A percentile compares a stretch with the other conserved stretches of the same genome.
Conservation (phyloP, 2,888 invertebrate species). For the Meteorus colon region DNA sequence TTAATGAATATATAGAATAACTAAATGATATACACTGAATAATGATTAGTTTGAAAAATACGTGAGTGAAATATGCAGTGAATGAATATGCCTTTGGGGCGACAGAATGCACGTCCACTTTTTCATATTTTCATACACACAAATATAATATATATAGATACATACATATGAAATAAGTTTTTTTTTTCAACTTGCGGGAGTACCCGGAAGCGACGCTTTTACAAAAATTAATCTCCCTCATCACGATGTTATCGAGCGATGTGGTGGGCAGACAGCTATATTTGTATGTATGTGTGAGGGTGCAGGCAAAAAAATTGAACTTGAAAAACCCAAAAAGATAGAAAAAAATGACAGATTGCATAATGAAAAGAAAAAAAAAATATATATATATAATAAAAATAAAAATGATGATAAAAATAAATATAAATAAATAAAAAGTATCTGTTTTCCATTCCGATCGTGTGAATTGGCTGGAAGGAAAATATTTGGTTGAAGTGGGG, state of each 20-base stretch:
- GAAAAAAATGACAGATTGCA: background rate
- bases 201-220: constrained; percentile 44
- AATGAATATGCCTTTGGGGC: constrained; percentile 14
- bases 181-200: constrained; percentile 9
- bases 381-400: background rate
- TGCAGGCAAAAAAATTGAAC: constrained; percentile 26
- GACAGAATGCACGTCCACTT: background rate
- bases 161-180: background rate
- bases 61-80: constrained; percentile 29
- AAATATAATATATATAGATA: background rate
- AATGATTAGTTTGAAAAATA: constrained; percentile 22
- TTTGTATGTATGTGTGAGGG: constrained; percentile 2
- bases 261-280: constrained; percentile 35
- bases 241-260: constrained; percentile 44
- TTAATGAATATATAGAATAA: constrained; percentile 2
- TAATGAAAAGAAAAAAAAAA: no score
- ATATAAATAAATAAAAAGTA: background rate
- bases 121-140: background rate
- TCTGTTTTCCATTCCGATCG: background rate
- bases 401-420: constrained; percentile 7
- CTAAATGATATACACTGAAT: constrained; percentile 1
- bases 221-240: constrained; percentile 46
- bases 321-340: constrained; percentile 32
- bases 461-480: constrained; percentile 1
- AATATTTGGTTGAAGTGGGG: background rate